Evolutionary conservation across 2,113 vertebrate genomes (phyloP).

Genomic region (Isichthys henryi): DNA sequence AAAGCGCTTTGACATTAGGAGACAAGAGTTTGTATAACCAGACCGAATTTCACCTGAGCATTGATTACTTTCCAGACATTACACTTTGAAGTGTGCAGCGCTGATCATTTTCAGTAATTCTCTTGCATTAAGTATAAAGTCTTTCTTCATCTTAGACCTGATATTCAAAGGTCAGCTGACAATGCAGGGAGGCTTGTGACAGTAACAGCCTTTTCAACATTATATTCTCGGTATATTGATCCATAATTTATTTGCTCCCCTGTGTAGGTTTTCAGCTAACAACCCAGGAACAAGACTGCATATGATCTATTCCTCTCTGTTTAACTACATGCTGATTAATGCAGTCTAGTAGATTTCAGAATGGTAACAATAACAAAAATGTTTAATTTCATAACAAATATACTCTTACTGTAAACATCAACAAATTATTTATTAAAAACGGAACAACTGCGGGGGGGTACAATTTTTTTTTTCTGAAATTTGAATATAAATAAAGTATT

Average conservation of each 20-base stretch:
- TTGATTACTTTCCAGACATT: conserved; percentile 21
- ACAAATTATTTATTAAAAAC: not conserved
- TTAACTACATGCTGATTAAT: conserved; percentile 49
- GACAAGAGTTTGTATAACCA: not conserved
- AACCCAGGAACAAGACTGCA: conserved; percentile 40
- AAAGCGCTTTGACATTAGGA: not conserved
- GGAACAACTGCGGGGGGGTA: not conserved
- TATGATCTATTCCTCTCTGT: conserved; percentile 33
- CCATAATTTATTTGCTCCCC: conserved; percentile 47
- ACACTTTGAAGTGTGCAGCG: not conserved
- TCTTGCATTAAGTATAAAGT: conserved; percentile 28
- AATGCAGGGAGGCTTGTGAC: conserved; percentile 27
- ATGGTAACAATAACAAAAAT: not conserved
- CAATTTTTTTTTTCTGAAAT: no score
- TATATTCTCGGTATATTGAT: conserved; percentile 49
- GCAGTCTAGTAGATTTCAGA: conserved; percentile 8
- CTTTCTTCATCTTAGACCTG: conserved; percentile 42
- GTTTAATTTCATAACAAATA: not conserved
- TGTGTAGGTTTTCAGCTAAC: conserved; percentile 49
- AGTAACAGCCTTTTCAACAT: conserved; percentile 35
- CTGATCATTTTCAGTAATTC: conserved; percentile 12
- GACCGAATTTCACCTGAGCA: conserved; percentile 33
- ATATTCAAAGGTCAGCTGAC: conserved; percentile 37
- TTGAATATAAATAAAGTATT: conserved; percentile 7
- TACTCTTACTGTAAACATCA: not conserved